A percentile compares a stretch with the other conserved stretches of the same genome.
phyloP scores from a whole-genome alignment of 2,113 vertebrate genomes.

The Corapipo altera region DNA sequence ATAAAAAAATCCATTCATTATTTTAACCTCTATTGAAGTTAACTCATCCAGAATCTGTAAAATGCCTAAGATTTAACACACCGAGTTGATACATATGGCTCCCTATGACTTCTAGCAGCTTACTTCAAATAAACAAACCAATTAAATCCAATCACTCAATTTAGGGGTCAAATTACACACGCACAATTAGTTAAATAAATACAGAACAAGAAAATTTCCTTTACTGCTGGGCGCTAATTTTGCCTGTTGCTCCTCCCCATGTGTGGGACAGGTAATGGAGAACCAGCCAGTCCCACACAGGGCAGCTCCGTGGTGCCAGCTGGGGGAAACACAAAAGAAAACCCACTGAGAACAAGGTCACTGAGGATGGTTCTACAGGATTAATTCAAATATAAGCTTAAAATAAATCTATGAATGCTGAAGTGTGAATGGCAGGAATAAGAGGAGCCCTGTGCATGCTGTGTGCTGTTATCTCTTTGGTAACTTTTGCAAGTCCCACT shows the following conservation, averaged over 20 bases:
- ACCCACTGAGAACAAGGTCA: neutral
- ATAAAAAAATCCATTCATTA: neutral
- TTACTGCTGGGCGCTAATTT: neutral
- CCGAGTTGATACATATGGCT: neutral
- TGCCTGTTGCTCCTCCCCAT: fast-evolving
- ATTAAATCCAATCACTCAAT: neutral
- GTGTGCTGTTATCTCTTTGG: neutral
- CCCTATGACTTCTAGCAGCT: neutral
- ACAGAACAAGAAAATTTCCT: neutral
- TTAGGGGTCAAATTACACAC: neutral
- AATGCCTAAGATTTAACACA: neutral
- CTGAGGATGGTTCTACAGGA: neutral
- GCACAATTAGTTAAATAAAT: neutral
- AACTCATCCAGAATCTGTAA: neutral
- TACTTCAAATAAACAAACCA: neutral
- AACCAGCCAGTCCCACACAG: neutral
- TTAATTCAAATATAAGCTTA: neutral
- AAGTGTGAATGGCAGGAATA: neutral
- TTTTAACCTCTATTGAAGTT: neutral
- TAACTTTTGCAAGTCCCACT: neutral
- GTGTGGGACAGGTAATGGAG: neutral
- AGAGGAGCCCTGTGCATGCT: neutral
- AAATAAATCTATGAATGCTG: neutral
- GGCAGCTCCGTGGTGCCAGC: neutral
- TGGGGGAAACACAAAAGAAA: neutral